These are phyloP conservation scores for Phoxinus dragarum DNA, from an alignment of 2,797 vertebrate species.

Conservation along the genomic window DNA sequence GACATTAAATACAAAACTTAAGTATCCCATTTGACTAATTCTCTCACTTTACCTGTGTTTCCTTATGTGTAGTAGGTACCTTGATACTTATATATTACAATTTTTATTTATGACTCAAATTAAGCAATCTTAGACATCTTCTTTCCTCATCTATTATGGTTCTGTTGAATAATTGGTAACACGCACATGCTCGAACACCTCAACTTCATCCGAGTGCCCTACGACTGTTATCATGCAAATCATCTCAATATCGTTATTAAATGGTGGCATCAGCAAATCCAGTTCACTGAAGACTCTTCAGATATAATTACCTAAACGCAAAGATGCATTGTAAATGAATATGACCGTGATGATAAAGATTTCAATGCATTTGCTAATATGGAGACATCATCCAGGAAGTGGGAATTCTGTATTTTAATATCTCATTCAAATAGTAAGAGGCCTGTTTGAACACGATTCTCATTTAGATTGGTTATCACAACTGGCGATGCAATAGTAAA, in stretches of 20 bases:
- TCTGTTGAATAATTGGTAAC: conserved; percentile 32
- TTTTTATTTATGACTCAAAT: not conserved
- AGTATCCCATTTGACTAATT: not conserved
- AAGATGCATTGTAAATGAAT: not conserved
- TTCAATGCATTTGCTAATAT: not conserved
- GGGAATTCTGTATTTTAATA: not conserved
- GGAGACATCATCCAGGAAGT: not conserved
- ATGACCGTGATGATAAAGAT: not conserved
- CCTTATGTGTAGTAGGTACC: not conserved
- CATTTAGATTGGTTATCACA: not conserved
- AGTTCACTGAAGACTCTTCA: conserved; percentile 15
- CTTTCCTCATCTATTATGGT: conserved; percentile 6
- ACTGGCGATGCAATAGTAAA: not conserved
- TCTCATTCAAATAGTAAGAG: conserved; percentile 5
- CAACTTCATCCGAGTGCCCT: conserved; percentile 37
- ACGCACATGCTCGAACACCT: conserved; percentile 11
- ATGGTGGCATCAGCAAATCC: conserved; percentile 24
- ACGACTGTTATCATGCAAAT: conserved; percentile 43
- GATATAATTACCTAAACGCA: conserved; percentile 16
- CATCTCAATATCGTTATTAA: conserved; percentile 32
- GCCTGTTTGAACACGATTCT: not conserved
- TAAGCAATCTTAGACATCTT: conserved; percentile 40
- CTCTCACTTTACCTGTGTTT: not conserved
- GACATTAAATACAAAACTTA: not conserved
- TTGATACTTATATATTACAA: not conserved